These are phyloP conservation scores for Oryzias celebensis DNA, from an alignment of 2,113 vertebrate species.

Conservation along the genomic window DNA sequence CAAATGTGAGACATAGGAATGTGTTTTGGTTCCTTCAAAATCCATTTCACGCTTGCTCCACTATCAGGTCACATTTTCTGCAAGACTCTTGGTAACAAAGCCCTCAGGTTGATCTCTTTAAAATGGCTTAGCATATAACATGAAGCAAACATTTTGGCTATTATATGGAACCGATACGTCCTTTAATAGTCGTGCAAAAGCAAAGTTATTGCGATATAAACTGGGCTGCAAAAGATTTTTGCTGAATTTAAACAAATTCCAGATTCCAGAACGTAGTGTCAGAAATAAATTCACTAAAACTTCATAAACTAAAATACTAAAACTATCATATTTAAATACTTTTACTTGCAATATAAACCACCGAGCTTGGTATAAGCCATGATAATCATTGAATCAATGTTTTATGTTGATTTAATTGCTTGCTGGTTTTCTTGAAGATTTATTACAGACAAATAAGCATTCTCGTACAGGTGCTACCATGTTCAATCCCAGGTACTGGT, in stretches of 20 bases:
- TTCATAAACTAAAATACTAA: too few relatives aligned
- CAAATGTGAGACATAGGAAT: not conserved
- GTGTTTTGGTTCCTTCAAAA: constrained; percentile 6
- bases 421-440: not conserved
- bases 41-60: not conserved
- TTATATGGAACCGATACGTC: too few relatives aligned
- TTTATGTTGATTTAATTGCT: not conserved
- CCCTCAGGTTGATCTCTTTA: not conserved
- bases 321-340: too few relatives aligned
- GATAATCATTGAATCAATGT: not conserved
- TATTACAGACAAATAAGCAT: constrained; percentile 10
- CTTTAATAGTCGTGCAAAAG: too few relatives aligned
- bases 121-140: not conserved
- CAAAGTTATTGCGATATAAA: too few relatives aligned
- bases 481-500: constrained; percentile 33
- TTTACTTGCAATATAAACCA: too few relatives aligned
- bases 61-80: not conserved
- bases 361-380: not conserved
- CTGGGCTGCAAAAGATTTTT: too few relatives aligned
- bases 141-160: not conserved
- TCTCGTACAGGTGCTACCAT: not conserved
- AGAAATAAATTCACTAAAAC: too few relatives aligned
- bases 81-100: not conserved
- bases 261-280: too few relatives aligned
- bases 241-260: too few relatives aligned